Evolutionary conservation across 2,113 vertebrate genomes (phyloP).

Genomic region (Oncorhynchus kisutch): DNA sequence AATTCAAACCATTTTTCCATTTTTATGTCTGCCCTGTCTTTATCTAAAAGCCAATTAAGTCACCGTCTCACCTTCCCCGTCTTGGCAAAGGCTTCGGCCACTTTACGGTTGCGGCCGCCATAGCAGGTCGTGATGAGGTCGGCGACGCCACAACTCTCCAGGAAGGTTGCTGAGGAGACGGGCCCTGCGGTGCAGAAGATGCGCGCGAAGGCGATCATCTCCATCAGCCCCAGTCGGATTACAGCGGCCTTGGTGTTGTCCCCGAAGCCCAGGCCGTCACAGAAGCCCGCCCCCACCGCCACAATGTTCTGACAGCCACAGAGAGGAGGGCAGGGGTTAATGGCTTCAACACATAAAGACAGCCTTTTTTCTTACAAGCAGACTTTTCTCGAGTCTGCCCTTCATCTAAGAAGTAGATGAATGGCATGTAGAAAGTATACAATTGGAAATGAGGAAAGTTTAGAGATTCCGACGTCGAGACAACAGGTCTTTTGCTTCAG

Average conservation of each 20-base stretch:
- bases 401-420: too few relatives aligned
- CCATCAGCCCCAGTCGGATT: constrained; percentile 95
- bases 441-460: too few relatives aligned
- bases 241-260: constrained; percentile 96
- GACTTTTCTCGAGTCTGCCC: too few relatives aligned
- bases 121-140: constrained; percentile 98
- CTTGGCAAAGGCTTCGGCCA: constrained; percentile 88
- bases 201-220: constrained; percentile 92
- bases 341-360: neutral
- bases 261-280: constrained; percentile 90
- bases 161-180: constrained; percentile 83
- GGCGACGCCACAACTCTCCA: constrained; percentile 94
- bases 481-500: too few relatives aligned
- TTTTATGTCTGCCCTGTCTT: neutral
- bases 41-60: neutral
- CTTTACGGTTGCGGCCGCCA: constrained; percentile 87
- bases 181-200: constrained; percentile 83
- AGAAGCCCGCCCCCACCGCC: constrained; percentile 93
- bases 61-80: constrained; percentile 83
- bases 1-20: neutral
- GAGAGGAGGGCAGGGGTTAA: neutral
- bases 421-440: too few relatives aligned
- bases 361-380: too few relatives aligned
- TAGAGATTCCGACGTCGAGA: too few relatives aligned
- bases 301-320: constrained; percentile 84